Base-by-base conservation (phyloP, 2,113 vertebrate species). In the Bujurquina vittata region DNA sequence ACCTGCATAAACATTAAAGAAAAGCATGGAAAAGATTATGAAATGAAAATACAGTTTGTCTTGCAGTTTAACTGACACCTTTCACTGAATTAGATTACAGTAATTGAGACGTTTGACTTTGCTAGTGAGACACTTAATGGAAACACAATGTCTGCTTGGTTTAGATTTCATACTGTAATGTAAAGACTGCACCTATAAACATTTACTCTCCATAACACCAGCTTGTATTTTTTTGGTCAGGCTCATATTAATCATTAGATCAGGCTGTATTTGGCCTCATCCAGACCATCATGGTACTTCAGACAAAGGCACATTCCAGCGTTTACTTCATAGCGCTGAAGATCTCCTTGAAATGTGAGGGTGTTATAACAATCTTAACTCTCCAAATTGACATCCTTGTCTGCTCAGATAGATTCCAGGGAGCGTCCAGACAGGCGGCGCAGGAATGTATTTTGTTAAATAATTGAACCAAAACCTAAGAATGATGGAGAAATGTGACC, bases 401-500 rank as follows among this genome's bases (percentile, higher is more conserved):
- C 93, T 92, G 40, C 80, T 80, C 77, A 79, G 89, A 72, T 85
- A 79, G 84, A 93, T 84, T 91, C 67, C 86, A 58, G 37, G 9
- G 57, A 91, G 90, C 81, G 56, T 88, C 87, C 85, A 88, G 87
- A 90, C 89, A 78, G 91, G 59, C 79, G 26, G 49, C 11, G 1
- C 57, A 94, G 94, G 91, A 94, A 94, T 95, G 93, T 94, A 85
- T 94, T 95, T 92, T 92, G 80, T 89, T 85, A 83, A 75, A 91
- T 94, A 94, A 95, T 95, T 94, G 82, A 94, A 91, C 90, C 73
- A 92, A 95, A 94, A 93, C 90, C 91, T 87, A 79, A 87, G n/a
- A 92, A 92, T 93, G 93, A 93, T 79, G 31, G 56, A 72, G 89
- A 92, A 92, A 94, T 89, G 85, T 89, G 88, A 90, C 91, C 87